Evolutionary conservation across 2,113 vertebrate species (phyloP).

Genomic region (Platichthys flesus): DNA sequence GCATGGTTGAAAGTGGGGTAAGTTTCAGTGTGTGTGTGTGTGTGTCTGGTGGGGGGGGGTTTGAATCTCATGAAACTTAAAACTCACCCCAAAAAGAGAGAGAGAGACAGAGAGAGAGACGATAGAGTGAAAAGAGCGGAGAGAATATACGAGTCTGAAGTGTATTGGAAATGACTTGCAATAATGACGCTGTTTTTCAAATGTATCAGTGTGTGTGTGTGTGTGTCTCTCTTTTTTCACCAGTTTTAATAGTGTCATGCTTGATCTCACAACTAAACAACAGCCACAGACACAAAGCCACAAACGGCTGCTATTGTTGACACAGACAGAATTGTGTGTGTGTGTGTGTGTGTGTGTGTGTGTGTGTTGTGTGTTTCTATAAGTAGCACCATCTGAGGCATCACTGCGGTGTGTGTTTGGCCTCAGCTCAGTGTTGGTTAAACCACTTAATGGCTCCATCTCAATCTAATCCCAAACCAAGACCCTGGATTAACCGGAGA

Average conservation of each 20-base stretch:
- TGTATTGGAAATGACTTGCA: neutral
- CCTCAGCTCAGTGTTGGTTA: conserved; percentile 68
- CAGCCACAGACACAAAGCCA: conserved; percentile 55
- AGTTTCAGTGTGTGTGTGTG: conserved; percentile 52
- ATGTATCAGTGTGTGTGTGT: neutral
- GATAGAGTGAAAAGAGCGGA: conserved; percentile 26
- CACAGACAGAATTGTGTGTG: conserved; percentile 12
- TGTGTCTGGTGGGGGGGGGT: neutral
- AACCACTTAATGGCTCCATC: conserved; percentile 78
- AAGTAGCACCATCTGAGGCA: conserved; percentile 62
- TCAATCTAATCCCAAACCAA: conserved; percentile 76
- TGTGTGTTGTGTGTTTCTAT: conserved; percentile 7
- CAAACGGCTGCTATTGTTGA: conserved; percentile 26
- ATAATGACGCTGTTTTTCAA: conserved; percentile 1
- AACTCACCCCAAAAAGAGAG: conserved; percentile 22
- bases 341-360: neutral
- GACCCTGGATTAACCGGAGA: conserved; percentile 74
- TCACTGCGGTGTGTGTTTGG: conserved; percentile 64
- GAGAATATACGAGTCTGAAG: neutral
- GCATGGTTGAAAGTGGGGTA: conserved; percentile 61
- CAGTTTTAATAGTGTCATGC: conserved; percentile 1
- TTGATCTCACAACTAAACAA: conserved; percentile 46
- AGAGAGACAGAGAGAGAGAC: conserved; percentile 34
- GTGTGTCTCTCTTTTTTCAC: neutral
- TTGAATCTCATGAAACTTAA: conserved; percentile 53